Evolutionary conservation across 2,797 vertebrate genomes (phyloP).

Genomic region (Cuculus canorus): DNA sequence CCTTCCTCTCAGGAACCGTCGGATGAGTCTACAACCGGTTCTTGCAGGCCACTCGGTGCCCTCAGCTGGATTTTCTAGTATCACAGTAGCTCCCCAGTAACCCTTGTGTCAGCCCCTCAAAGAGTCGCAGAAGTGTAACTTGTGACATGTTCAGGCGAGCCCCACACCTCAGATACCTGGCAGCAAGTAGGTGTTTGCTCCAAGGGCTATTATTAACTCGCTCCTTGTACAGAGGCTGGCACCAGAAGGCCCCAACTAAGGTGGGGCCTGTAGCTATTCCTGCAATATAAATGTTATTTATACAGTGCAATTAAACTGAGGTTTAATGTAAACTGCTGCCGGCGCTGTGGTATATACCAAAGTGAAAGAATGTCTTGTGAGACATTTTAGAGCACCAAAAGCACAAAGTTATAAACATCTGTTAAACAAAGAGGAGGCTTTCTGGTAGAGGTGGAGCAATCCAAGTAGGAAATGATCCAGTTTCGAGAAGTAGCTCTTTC

Average conservation of each 20-base stretch:
- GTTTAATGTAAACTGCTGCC: conserved; percentile 18
- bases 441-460: not conserved
- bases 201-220: not conserved
- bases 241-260: not conserved
- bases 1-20: not conserved
- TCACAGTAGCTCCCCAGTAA: not conserved
- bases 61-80: not conserved
- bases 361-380: not conserved
- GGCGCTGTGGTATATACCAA: not conserved
- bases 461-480: not conserved
- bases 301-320: conserved; percentile 17
- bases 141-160: not conserved
- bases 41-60: not conserved
- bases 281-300: conserved; percentile 32
- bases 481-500: not conserved
- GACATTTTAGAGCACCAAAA: not conserved
- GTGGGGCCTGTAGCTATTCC: not conserved
- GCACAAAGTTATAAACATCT: not conserved
- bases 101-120: not conserved
- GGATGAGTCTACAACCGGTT: not conserved
- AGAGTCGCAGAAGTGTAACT: not conserved
- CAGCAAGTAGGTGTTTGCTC: not conserved
- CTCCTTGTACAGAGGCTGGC: not conserved
- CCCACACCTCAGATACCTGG: not conserved
- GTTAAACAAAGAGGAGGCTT: not conserved